These are phyloP conservation scores for Drosophila sp. DNA, from an alignment of 1,140 invertebrate genomes.

Conservation along the genomic window DNA sequence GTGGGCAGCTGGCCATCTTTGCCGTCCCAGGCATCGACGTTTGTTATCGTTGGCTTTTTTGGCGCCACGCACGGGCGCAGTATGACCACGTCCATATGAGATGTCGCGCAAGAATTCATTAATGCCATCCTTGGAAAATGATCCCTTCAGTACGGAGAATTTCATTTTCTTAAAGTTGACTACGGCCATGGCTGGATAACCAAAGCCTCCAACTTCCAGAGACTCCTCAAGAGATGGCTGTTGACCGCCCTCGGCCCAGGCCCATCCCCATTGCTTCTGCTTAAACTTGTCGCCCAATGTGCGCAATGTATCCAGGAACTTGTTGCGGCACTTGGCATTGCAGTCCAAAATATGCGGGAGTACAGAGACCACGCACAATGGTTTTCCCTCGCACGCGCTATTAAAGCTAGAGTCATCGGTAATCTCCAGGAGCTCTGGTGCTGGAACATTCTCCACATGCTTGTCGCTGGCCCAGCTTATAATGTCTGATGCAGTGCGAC, in stretches of 20 bases:
- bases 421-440: constrained; percentile 95
- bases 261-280: constrained; percentile 98
- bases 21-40: constrained; percentile 96
- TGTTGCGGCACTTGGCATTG: constrained; percentile 96
- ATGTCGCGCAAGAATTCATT: constrained; percentile 97
- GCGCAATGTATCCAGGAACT: constrained; percentile 92
- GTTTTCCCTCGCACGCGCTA: constrained; percentile 92
- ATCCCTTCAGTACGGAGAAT: constrained; percentile 96
- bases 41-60: constrained; percentile 91
- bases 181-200: constrained; percentile 97
- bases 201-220: constrained; percentile 96
- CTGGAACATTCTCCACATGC: constrained; percentile 92
- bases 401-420: constrained; percentile 88
- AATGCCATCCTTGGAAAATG: constrained; percentile 97
- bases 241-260: constrained; percentile 96
- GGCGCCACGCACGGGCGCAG: constrained; percentile 94
- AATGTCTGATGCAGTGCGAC: constrained; percentile 96
- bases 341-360: constrained; percentile 99
- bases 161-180: constrained; percentile 99
- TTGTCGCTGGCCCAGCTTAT: constrained; percentile 95
- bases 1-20: constrained; percentile 96
- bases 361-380: constrained; percentile 96
- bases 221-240: constrained; percentile 94
- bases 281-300: constrained; percentile 96
- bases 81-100: constrained; percentile 97